Conservation (phyloP, 2,888 invertebrate genomes). For the Agrilus cyanescens region DNA sequence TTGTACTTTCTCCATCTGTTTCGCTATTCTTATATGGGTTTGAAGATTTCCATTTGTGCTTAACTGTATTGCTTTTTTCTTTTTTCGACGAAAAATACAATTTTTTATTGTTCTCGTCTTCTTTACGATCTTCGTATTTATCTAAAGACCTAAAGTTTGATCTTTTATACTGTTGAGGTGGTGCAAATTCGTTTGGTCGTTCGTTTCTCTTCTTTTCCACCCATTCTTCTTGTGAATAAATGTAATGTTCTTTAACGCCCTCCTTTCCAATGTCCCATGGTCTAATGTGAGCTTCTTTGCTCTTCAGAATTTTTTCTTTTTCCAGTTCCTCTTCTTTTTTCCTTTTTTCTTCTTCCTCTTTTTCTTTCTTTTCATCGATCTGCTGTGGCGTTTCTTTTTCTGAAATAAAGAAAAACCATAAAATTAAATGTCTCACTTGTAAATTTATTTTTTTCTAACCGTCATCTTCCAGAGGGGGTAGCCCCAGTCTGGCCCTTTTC, state of each 20-base stretch:
- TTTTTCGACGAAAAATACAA: conserved; percentile 29
- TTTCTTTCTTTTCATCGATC: conserved; percentile 9
- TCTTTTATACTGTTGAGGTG: conserved; percentile 33
- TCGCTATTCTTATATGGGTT: conserved; percentile 6
- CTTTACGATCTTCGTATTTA: conserved; percentile 1
- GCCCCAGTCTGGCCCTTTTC: conserved; percentile 58
- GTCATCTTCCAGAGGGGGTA: conserved; percentile 43
- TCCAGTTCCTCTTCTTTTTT: conserved; percentile 39
- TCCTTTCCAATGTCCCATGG: conserved; percentile 67
- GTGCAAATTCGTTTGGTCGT: conserved; percentile 68
- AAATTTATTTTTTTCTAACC: conserved; percentile 3
- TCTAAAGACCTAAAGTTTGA: conserved; percentile 14
- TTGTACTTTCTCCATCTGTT: conserved; percentile 1
- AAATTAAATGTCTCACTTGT: background rate
- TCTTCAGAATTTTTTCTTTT: conserved; percentile 40
- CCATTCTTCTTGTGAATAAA: conserved; percentile 68
- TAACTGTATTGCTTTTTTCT: conserved; percentile 5
- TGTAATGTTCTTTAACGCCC: conserved; percentile 40
- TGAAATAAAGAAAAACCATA: conserved; percentile 4
- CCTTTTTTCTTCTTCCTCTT: conserved; percentile 28
- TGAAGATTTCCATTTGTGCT: conserved; percentile 4
- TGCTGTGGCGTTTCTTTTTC: conserved; percentile 7
- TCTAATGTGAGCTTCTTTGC: conserved; percentile 37
- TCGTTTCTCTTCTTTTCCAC: conserved; percentile 61
- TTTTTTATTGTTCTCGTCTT: conserved; percentile 17